Conservation (phyloP, 2,113 vertebrate genomes). For the Oceanodroma tethys region DNA sequence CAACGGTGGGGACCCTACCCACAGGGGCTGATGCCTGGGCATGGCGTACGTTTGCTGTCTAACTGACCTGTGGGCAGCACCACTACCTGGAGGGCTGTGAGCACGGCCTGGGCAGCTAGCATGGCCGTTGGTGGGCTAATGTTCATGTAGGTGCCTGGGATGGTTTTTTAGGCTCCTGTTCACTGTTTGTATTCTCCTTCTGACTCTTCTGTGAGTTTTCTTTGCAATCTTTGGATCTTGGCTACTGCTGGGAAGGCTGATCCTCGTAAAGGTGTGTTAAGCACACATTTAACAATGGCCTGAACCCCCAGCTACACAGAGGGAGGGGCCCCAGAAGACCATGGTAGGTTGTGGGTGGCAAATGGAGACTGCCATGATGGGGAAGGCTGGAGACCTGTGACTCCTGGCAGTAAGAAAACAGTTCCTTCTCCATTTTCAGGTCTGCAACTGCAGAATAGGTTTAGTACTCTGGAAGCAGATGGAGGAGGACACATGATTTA, state of each 20-base stretch:
- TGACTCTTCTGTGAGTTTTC: neutral
- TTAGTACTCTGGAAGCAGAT: neutral
- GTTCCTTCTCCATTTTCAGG: neutral
- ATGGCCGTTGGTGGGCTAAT: neutral
- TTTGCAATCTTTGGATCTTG: neutral
- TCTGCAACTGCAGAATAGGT: neutral
- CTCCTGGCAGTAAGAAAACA: neutral
- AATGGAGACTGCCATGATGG: neutral
- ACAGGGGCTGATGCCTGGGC: neutral
- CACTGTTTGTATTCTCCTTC: neutral
- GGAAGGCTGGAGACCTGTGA: neutral
- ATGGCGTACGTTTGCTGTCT: accelerated
- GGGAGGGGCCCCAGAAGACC: neutral
- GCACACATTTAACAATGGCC: neutral
- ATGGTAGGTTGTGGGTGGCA: neutral
- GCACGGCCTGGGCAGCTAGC: neutral
- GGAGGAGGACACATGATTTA: neutral
- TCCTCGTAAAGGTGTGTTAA: neutral
- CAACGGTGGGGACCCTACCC: accelerated
- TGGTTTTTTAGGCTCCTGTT: neutral
- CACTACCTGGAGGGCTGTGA: neutral
- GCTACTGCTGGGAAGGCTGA: neutral
- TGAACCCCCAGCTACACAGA: neutral
- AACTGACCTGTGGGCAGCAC: neutral
- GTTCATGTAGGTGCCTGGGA: neutral